A percentile compares a stretch with the other conserved stretches of the same genome.
These are phyloP conservation scores for Hippocampus comes DNA, from an alignment of 2,113 vertebrate species.

Conservation along the genomic window DNA sequence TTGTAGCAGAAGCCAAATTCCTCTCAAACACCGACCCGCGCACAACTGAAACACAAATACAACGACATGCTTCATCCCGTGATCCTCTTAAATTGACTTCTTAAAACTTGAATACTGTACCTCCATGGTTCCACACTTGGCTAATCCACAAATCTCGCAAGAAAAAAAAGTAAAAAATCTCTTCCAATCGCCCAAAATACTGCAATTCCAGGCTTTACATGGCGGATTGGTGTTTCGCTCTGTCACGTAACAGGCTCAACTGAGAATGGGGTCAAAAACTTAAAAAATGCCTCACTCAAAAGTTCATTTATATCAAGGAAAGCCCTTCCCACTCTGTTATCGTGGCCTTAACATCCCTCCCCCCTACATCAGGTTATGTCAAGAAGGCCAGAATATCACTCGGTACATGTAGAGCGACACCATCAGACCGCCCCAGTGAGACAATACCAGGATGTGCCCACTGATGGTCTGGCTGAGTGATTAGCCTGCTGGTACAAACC, in stretches of 20 bases:
- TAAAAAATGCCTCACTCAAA: slow-evolving; percentile 1
- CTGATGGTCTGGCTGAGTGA: slow-evolving; percentile 62
- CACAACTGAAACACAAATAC: slow-evolving; percentile 41
- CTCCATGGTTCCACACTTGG: slow-evolving; percentile 45
- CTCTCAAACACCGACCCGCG: slow-evolving; percentile 26
- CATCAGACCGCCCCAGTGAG: slow-evolving; percentile 40
- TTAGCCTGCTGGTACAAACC: slow-evolving; percentile 46
- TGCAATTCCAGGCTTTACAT: slow-evolving; percentile 6
- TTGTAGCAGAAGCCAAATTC: slow-evolving; percentile 51
- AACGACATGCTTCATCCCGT: background rate
- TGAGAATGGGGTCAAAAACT: slow-evolving; percentile 12
- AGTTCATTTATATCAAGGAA: slow-evolving; percentile 50
- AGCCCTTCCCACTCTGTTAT: slow-evolving; percentile 15
- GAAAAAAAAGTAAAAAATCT: slow-evolving; percentile 9
- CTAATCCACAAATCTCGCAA: slow-evolving; percentile 16
- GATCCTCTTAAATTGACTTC: background rate
- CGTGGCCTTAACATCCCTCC: slow-evolving; percentile 25
- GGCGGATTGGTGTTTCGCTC: slow-evolving; percentile 4
- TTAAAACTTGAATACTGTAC: slow-evolving; percentile 34
- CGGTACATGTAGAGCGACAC: slow-evolving; percentile 48
- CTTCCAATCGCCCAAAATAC: slow-evolving; percentile 8
- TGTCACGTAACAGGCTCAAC: slow-evolving; percentile 11
- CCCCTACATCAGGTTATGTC: slow-evolving; percentile 44
- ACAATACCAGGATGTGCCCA: slow-evolving; percentile 72
- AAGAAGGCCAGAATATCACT: slow-evolving; percentile 28